Base-by-base conservation (phyloP, 92 coral and sea anemone species). In the Phenganax subtilis region DNA sequence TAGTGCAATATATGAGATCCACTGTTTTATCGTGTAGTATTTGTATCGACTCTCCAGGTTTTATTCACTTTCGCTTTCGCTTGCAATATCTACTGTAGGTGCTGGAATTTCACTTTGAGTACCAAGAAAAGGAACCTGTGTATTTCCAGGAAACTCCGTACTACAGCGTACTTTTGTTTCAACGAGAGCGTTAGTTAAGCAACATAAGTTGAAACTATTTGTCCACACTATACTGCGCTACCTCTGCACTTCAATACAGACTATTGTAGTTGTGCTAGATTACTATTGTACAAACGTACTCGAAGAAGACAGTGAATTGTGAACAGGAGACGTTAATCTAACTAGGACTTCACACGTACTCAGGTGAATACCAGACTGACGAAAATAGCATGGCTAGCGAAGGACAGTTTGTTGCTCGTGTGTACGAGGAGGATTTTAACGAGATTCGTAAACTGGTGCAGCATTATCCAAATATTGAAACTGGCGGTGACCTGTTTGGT, bases 401-500 rank as follows among this genome's bases (percentile, higher is more conserved):
- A 10, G 28, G 30, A 44, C 44, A 25, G 56, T 63, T 79, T 54
- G 55, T 68, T 3, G 83, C 83, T 14, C 37, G 65, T 64, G 83
- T 90, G 56, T 88, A 90, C 55, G 90, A 90, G 53, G 85, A 86
- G 29, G 94, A 88, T 52, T 88, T 67, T 81, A 86, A 83, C 60
- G 85, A 88, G 77, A 86, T 90, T 10, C 85, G 87, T 44, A 81
- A 89, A 59, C 84, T 88, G 87, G 91, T 92, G 55, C 75, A 85
- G 31, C 85, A 56, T 71, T 88, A 85, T 54, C 86, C 75, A 56
- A 54, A 89, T 52, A 88, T 89, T 17, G 97, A 93, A 77, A 93
- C 92, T n/a, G 97, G 97, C 10, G 97, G 97, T 9, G 97, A 92
- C 72, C 72, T 92, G 88, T 92, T 92, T 77, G 97, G 97, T 57